These are phyloP conservation scores for Agrypnia vestita DNA, from an alignment of 1,140 invertebrate species.

Conservation along the genomic window DNA sequence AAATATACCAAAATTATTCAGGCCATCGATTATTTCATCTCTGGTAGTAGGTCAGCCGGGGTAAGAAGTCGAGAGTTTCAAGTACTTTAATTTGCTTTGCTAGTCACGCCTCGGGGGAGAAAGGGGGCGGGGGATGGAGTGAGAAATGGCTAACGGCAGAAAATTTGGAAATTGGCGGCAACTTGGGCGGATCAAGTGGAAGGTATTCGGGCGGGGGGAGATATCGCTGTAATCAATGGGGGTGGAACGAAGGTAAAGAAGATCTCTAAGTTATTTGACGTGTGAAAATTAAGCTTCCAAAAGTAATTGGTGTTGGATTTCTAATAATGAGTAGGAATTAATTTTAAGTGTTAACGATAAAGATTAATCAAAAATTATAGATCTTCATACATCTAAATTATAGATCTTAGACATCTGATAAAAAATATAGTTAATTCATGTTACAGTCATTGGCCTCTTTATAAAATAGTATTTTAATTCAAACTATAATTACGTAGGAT, in stretches of 20 bases:
- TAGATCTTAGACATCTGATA: too few species aligned
- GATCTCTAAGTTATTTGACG: slow-evolving; percentile 19
- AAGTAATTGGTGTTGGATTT: too few species aligned
- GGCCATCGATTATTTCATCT: background rate
- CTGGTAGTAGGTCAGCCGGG: slow-evolving; percentile 44
- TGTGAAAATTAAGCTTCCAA: slow-evolving; percentile 12
- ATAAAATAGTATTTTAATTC: too few species aligned
- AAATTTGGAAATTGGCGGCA: slow-evolving; percentile 45
- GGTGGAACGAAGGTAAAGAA: slow-evolving; percentile 23
- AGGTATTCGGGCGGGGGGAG: slow-evolving; percentile 1
- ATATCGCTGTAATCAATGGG: slow-evolving; percentile 38
- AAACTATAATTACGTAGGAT: too few species aligned
- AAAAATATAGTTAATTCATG: too few species aligned
- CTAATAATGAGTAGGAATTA: too few species aligned
- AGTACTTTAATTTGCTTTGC: slow-evolving; percentile 60
- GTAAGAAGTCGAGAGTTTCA: slow-evolving; percentile 44
- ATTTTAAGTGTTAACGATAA: too few species aligned
- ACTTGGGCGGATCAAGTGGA: slow-evolving; percentile 37
- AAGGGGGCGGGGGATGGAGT: background rate
- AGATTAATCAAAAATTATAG: too few species aligned
- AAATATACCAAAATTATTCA: too few species aligned
- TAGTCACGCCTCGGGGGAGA: slow-evolving; percentile 47
- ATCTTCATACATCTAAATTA: too few species aligned
- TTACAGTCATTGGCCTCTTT: too few species aligned
- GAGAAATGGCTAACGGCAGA: slow-evolving; percentile 42